Evolutionary conservation across 1,140 invertebrate species (phyloP), one percentile per base, ranked within the genome.

Genomic region (Sycobia sp.): DNA sequence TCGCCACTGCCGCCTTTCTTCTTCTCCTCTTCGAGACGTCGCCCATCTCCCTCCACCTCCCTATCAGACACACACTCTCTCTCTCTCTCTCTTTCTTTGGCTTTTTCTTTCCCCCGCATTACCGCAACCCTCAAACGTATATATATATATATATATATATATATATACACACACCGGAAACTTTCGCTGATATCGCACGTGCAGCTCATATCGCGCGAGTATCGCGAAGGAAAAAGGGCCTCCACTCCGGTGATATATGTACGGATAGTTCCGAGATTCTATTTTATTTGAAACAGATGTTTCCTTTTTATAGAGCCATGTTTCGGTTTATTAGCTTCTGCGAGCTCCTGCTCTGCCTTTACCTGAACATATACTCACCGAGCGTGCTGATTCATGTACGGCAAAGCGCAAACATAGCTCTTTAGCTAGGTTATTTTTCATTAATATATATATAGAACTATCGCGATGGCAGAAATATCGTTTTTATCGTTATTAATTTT

Each of bases 141-240:
- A 70, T 59, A 46, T 63, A n/a, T n/a, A n/a, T n/a, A n/a, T n/a
- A 63, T 71, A 73, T 65, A 65, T n/a, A 8, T 43, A n/a, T n/a
- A n/a, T n/a, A 5, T 43, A n/a, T n/a, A n/a, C n/a, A n/a, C n/a
- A n/a, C n/a, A n/a, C n/a, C n/a, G n/a, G n/a, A 16, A 50, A 29
- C 23, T 14, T 14, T 34, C 22, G 16, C 10, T 23, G 20, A 22
- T 32, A 63, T 63, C 63, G 66, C 75, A 75, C 72, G 73, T 76
- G 75, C 73, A 67, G 72, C 68, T 76, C 69, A 73, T 76, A 76
- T 76, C 68, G 65, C 51, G 43, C 56, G 43, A 68, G 38, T 29
- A 62, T 55, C 50, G 20, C 39, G 43, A 25, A 29, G 41, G 23
- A 47, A 58, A 47, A 36, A 57, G 23, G 20, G 18, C 41, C 34